Base-by-base conservation (phyloP, 2,797 vertebrate species). In the Halcyon chelicuti region DNA sequence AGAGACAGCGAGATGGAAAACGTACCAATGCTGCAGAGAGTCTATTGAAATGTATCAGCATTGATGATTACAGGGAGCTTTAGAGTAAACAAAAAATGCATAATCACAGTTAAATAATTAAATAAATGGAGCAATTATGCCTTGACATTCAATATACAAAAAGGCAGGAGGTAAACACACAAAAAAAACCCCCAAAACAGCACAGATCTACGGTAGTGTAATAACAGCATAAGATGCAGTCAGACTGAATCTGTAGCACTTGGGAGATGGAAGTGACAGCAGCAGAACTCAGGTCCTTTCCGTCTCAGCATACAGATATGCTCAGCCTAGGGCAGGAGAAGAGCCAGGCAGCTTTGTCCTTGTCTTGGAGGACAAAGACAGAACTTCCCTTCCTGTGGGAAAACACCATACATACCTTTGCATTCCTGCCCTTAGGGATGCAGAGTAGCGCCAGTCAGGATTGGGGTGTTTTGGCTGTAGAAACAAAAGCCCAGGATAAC, bases 381-480 rank as follows among this genome's bases (percentile, higher is more conserved):
- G 47, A 82, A 46, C 14, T 78, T 6, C 35, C 52, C 23, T 44
- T 23, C 39, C 2, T 2, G 12, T 25, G 75, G 37, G 22, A n/a
- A 68, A 81, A 7, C 14, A 49, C 11, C 63, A 49, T 49, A 98
- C 98, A 1, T 98, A 99, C 99, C 99, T 99, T 97, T 99, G 99
- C 99, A 99, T 99, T 97, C 99, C 99, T 95, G 99, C 99, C 99
- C 99, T 99, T 92, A 99, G 98, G 90, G 99, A 99, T 46, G 99
- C 99, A 84, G 99, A 99, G 96, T 99, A 99, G 98, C 99, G 99
- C 99, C 99, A 99, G 97, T 99, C 99, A 94, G 98, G 97, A 97
- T 98, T 98, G 79, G 99, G 99, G 60, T 96, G 98, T 97, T 99
- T 99, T 76, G 99, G 99, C 99, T 99, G 98, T 68, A 98, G 98